Evolutionary conservation across 1,140 invertebrate species (phyloP).

Genomic region (Temnothorax curvispinosus): DNA sequence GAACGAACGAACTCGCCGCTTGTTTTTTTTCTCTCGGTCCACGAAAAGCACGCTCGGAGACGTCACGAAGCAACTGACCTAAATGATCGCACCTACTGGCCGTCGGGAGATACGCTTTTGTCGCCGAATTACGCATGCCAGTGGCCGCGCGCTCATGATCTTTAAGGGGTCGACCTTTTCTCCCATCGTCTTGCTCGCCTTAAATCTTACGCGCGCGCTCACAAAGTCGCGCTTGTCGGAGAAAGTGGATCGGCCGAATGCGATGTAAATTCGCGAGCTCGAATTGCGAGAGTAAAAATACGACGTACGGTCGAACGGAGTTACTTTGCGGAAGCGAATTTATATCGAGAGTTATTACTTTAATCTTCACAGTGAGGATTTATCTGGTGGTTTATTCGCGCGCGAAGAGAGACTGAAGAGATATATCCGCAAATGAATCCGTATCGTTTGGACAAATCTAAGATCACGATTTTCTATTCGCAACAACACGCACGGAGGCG

Average conservation of each 20-base stretch:
- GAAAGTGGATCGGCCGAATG: slow-evolving; percentile 64
- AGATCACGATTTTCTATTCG: not conserved
- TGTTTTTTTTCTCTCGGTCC: slow-evolving; percentile 16
- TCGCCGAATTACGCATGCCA: slow-evolving; percentile 48
- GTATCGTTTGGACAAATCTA: not conserved
- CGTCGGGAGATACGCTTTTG: slow-evolving; percentile 70
- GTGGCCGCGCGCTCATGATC: slow-evolving; percentile 2
- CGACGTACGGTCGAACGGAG: not conserved
- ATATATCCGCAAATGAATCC: slow-evolving; percentile 23
- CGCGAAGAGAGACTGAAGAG: not conserved
- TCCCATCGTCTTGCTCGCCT: slow-evolving; percentile 1
- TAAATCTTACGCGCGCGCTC: not conserved
- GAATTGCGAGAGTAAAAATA: slow-evolving; percentile 6
- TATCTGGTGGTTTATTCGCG: not conserved
- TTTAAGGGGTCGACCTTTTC: slow-evolving; percentile 33
- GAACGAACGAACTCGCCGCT: slow-evolving; percentile 1
- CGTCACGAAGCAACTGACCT: slow-evolving; percentile 72
- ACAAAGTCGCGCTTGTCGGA: slow-evolving; percentile 32
- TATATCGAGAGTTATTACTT: not conserved
- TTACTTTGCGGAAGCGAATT: not conserved
- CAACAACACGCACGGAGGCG: not conserved
- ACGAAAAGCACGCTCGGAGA: slow-evolving; percentile 45
- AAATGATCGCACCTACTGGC: slow-evolving; percentile 74
- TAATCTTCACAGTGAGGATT: not conserved
- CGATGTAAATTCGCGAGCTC: not conserved